phyloP scores from a whole-genome alignment of 2,888 invertebrate species.

The Shargacucullia verbasci region DNA sequence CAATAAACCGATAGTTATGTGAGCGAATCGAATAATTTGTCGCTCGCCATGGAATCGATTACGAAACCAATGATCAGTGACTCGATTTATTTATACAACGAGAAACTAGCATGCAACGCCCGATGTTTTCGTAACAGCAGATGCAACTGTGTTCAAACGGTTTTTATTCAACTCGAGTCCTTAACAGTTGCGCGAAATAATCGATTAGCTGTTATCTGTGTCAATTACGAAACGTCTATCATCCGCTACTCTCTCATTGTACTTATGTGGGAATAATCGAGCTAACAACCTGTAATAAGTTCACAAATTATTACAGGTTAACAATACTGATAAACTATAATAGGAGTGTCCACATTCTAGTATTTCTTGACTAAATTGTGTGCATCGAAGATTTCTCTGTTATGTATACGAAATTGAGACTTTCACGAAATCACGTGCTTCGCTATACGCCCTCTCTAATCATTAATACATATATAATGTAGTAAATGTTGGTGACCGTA shows the following conservation, averaged over 20 bases:
- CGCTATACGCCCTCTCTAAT: constrained; percentile 58
- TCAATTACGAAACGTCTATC: constrained; percentile 53
- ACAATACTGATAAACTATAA: constrained; percentile 6
- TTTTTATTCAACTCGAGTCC: constrained; percentile 73
- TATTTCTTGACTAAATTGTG: constrained; percentile 40
- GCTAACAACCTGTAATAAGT: too few species aligned
- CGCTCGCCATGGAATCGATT: constrained; percentile 55
- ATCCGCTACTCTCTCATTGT: constrained; percentile 18
- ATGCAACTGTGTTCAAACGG: constrained; percentile 65
- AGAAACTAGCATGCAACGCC: constrained; percentile 67
- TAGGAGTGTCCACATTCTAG: constrained; percentile 8
- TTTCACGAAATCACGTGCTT: constrained; percentile 72
- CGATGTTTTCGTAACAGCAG: constrained; percentile 67
- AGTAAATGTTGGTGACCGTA: constrained; percentile 8
- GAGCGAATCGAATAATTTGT: constrained; percentile 68
- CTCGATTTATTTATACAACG: constrained; percentile 65
- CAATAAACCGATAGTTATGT: constrained; percentile 62
- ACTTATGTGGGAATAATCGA: constrained; percentile 9
- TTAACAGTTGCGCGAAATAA: constrained; percentile 60
- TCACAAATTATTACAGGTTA: not conserved
- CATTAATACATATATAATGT: constrained; percentile 50
- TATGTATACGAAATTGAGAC: constrained; percentile 66
- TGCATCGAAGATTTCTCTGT: constrained; percentile 64
- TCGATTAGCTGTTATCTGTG: constrained; percentile 56
- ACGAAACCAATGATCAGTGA: constrained; percentile 51